Conservation (phyloP, 2,888 invertebrate species). For the Sinotaia quadrata region DNA sequence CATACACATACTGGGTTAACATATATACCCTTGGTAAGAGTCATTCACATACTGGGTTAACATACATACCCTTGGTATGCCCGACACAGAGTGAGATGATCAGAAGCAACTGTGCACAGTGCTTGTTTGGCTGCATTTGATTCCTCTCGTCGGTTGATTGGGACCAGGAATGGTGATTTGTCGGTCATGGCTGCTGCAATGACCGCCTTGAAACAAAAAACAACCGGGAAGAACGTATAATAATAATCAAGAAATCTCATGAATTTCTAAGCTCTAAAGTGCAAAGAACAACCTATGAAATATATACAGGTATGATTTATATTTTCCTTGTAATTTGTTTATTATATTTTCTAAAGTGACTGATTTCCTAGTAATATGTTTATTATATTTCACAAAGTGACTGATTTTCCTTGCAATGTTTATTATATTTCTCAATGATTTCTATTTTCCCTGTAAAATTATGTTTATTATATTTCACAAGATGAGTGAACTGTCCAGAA, state of each 20-base stretch:
- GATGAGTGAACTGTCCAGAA: no score
- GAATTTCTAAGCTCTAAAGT: neutral
- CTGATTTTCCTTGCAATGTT: no score
- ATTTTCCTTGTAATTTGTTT: no score
- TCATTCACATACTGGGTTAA: neutral
- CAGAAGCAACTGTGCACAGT: conserved; percentile 59
- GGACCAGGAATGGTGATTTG: conserved; percentile 68
- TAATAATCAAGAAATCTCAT: neutral
- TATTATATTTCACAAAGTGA: no score
- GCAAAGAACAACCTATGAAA: neutral
- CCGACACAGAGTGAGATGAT: conserved; percentile 64
- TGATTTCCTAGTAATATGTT: no score
- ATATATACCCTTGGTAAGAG: neutral
- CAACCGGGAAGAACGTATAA: no score
- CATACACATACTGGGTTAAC: neutral
- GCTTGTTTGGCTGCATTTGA: conserved; percentile 59
- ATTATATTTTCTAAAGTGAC: no score
- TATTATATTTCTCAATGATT: no score
- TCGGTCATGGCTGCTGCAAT: conserved; percentile 70
- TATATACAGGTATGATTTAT: no score
- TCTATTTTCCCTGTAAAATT: no score
- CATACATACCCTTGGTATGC: conserved; percentile 59
- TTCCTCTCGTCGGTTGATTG: conserved; percentile 60
- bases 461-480: no score
- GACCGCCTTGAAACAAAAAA: conserved; percentile 55